These are phyloP conservation scores for Scolanthus callimorphus DNA, from an alignment of 92 coral and sea anemone species.

Conservation along the genomic window DNA sequence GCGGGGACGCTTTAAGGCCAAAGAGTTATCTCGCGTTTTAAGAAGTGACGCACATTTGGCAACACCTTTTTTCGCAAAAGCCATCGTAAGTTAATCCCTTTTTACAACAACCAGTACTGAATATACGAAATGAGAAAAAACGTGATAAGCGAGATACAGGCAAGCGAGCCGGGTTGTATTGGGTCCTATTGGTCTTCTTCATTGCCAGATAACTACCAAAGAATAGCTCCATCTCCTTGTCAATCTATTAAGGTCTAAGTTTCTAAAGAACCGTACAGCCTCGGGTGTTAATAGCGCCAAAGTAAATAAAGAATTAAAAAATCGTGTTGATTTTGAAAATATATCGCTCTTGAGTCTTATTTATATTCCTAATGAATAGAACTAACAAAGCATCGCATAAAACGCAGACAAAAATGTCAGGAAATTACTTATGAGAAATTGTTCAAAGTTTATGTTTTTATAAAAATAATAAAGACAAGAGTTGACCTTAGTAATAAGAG, in stretches of 20 bases:
- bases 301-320: conserved; percentile 46
- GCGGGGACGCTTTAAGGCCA: no score
- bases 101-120: not conserved
- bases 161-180: not conserved
- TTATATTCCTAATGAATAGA: conserved; percentile 20
- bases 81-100: conserved; percentile 2
- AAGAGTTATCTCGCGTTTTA: no score
- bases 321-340: conserved; percentile 46
- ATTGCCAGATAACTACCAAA: not conserved
- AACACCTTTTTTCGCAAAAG: conserved; percentile 5
- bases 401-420: not conserved
- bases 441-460: no score
- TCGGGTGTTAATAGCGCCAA: conserved; percentile 54
- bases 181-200: no score
- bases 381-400: conserved; percentile 5
- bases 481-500: no score
- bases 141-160: not conserved
- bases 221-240: not conserved
- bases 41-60: not conserved
- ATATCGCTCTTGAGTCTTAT: conserved; percentile 20
- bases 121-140: not conserved
- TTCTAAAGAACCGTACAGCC: not conserved
- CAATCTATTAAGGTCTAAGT: not conserved
- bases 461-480: no score
- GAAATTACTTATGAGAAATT: no score